Percentiles rank a stretch among this genome's conserved stretches.
These are phyloP conservation scores for Caradrina kadenii DNA, from an alignment of 2,888 invertebrate species.

Conservation along the genomic window DNA sequence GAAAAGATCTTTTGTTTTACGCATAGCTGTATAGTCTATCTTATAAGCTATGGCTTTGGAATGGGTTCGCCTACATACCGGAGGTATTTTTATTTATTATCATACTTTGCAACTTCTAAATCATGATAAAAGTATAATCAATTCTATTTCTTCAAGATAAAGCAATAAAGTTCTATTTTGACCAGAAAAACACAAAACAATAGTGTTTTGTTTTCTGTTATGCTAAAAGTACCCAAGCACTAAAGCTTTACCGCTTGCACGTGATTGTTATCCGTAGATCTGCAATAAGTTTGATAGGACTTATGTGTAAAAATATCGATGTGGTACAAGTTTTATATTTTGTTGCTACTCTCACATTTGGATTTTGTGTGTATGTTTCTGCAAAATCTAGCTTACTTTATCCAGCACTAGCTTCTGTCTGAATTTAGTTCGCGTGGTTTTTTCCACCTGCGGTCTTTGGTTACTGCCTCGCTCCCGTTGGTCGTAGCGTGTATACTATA, in stretches of 20 bases:
- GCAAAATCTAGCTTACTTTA: neutral
- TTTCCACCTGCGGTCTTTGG: no score
- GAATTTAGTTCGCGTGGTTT: no score
- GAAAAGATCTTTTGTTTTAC: constrained; percentile 47
- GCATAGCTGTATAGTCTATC: constrained; percentile 2
- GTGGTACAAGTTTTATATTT: neutral
- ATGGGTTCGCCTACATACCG: constrained; percentile 16
- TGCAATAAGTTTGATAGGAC: constrained; percentile 8
- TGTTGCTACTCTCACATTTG: neutral
- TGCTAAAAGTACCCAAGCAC: constrained; percentile 11
- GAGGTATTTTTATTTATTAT: constrained; percentile 15
- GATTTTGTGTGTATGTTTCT: neutral
- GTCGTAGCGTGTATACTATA: no score
- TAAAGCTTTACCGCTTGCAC: constrained; percentile 8
- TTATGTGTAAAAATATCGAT: neutral
- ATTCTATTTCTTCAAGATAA: constrained; percentile 13
- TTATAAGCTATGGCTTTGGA: neutral
- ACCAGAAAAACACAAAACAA: constrained; percentile 24
- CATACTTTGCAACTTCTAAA: constrained; percentile 14
- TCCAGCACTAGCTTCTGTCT: no score
- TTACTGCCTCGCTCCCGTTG: no score
- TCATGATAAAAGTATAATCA: constrained; percentile 18
- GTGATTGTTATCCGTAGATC: neutral
- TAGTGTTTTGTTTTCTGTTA: constrained; percentile 11
- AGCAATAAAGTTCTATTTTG: constrained; percentile 30